Evolutionary conservation across 2,113 vertebrate species (phyloP).

Genomic region (Rana temporaria): DNA sequence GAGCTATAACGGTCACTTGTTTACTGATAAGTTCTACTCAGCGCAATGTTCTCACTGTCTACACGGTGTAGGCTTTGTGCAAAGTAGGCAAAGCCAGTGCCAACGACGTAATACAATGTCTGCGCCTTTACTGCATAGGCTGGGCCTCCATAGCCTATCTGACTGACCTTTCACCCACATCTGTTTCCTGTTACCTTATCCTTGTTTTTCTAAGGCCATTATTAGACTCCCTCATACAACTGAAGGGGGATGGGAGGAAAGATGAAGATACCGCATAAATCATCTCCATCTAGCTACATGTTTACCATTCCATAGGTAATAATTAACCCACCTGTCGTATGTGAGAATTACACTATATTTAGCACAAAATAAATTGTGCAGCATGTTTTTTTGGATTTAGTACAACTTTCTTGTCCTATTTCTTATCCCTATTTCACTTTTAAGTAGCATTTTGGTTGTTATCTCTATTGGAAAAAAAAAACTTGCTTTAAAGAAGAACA

Average conservation of each 20-base stretch:
- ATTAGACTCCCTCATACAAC: neutral
- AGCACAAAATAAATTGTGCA: neutral
- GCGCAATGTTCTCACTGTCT: neutral
- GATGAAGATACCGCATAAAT: neutral
- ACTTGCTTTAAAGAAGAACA: no score
- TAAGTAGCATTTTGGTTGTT: no score
- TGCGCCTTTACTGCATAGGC: conserved; percentile 24
- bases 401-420: no score
- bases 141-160: conserved; percentile 58
- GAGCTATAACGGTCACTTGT: conserved; percentile 34
- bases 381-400: neutral
- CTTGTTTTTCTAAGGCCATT: conserved; percentile 1
- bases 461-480: no score
- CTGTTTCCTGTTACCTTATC: conserved; percentile 66
- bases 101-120: neutral
- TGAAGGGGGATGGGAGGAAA: conserved; percentile 25
- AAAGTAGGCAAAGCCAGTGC: neutral
- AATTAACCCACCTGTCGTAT: neutral
- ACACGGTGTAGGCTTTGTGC: neutral
- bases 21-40: conserved; percentile 12
- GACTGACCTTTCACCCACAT: conserved; percentile 64
- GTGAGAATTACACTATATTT: neutral
- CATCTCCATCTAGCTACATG: neutral
- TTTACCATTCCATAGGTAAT: neutral
- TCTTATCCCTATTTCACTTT: no score